Base-by-base conservation (phyloP, 2,113 vertebrate genomes). In the Ceratotherium simum region DNA sequence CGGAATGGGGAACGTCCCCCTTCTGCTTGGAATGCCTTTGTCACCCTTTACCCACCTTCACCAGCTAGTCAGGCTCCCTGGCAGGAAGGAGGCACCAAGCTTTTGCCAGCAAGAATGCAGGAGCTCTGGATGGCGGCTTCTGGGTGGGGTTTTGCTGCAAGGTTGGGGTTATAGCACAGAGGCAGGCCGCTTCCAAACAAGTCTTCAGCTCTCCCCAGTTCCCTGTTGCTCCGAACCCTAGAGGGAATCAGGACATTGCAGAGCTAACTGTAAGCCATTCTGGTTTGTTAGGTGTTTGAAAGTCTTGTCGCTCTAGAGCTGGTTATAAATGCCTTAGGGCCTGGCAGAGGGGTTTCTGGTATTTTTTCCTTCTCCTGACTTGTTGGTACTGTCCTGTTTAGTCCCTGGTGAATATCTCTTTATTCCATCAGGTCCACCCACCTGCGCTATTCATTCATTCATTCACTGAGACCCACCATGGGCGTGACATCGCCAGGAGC, bases 1-100 rank as follows among this genome's bases (percentile, higher is more conserved):
- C 5, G 1, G 31, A 13, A 1, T 3, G 5, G 33, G 65, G 14
- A 7, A 29, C 2, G 2, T 5, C 31, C 6, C 7, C 25, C 23
- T 75, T 85, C 31, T 75, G 42, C 65, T 21, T 25, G 23, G 62
- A 23, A 31, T 12, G 60, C 39, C 51, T 86, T 64, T 70, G 65
- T 2, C 9, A 21, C 3, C 56, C 58, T 31, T 62, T 4, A 11
- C 25, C 25, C 13, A 64, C 20, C 6, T 4, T 75, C 33, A 25
- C 62, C 10, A 11, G 58, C 21, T 36, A 31, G 51, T 54, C 62
- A 75, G 72, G 17, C 16, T 80, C 29, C 70, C 36, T 60, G n/a
- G 75, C 2, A 29, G 46, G 42, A 31, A 91, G 81, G n/a, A 31
- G 11, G 18, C 12, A 10, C 56, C 18, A 7, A 12, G 56, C 25